Evolutionary conservation across 2,113 vertebrate species (phyloP), one percentile per base, ranked within the genome.

Genomic region (Trochalopteron elliotii): DNA sequence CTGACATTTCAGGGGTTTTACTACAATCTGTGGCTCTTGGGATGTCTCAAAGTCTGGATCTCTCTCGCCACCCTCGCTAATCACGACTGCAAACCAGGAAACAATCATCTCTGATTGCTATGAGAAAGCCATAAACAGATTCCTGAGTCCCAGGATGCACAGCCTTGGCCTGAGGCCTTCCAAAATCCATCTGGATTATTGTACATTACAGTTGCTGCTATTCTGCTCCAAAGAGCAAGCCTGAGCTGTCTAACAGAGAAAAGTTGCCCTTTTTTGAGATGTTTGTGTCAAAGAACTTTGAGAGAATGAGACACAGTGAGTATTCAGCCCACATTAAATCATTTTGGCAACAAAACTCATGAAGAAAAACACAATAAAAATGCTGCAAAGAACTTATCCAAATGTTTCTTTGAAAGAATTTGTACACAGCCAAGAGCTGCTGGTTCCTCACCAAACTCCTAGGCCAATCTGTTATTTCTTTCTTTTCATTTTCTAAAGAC

Each of bases 371-470:
- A 77, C 59, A 93, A 93, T 61, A 91, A 90, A 96, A 88, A 72
- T 6, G 24, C 93, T 77, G 87, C 68, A 95, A 78, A 91, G 68
- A 90, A n/a, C 70, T 96, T 81, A 87, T 82, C 92, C 86, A 96
- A 97, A 95, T 76, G 77, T 75, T 94, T 81, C 74, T 96, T 91
- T 93, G 80, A 94, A 95, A 96, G 63, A 95, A 89, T 91, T 55
- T 92, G 88, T 89, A 78, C 28, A 60, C n/a, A 35, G 93, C 83
- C 89, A 95, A 95, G 55, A 97, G 96, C 83, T 47, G 52, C 68
- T 82, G 52, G 50, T 59, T 44, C 35, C 56, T 52, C 63, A 70
- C 47, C 72, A 96, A 64, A 65, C 28, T 89, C 89, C 80, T 90
- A 17, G 20, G 81, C 70, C 90, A 97, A 59, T 33, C 87, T 82